Evolutionary conservation across 2,113 vertebrate genomes (phyloP).

Genomic region (Oncorhynchus masou): DNA sequence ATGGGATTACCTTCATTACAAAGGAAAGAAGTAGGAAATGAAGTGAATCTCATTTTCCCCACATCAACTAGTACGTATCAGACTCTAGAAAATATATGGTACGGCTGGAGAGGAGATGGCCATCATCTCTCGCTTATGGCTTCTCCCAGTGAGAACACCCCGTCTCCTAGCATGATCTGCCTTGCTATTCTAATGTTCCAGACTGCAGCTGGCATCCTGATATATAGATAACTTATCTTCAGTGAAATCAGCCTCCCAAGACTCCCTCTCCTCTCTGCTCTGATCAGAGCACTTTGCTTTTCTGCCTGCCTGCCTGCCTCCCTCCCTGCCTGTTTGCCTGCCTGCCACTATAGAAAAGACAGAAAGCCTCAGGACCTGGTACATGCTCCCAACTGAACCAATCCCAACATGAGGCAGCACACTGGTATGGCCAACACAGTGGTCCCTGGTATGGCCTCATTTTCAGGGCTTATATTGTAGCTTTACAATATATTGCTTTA

Average conservation of each 20-base stretch:
- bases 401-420: neutral
- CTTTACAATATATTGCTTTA: neutral
- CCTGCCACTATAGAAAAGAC: neutral
- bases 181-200: neutral
- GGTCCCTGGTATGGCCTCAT: neutral
- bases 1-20: slow-evolving; percentile 4
- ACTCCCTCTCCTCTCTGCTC: neutral
- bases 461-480: neutral
- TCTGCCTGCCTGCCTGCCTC: neutral
- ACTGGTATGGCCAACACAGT: neutral
- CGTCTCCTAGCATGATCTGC: neutral
- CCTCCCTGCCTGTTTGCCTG: neutral
- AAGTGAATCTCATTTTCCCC: neutral
- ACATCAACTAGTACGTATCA: neutral
- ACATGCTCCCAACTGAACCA: neutral
- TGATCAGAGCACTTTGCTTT: neutral
- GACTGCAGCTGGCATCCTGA: neutral
- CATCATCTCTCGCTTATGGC: neutral
- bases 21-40: neutral
- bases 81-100: neutral
- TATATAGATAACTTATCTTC: slow-evolving; percentile 8
- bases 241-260: neutral
- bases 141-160: neutral
- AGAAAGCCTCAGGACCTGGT: neutral
- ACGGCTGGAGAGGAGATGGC: neutral